Evolutionary conservation across 2,888 invertebrate species (phyloP).

Genomic region (Lepidochitona cinerea): DNA sequence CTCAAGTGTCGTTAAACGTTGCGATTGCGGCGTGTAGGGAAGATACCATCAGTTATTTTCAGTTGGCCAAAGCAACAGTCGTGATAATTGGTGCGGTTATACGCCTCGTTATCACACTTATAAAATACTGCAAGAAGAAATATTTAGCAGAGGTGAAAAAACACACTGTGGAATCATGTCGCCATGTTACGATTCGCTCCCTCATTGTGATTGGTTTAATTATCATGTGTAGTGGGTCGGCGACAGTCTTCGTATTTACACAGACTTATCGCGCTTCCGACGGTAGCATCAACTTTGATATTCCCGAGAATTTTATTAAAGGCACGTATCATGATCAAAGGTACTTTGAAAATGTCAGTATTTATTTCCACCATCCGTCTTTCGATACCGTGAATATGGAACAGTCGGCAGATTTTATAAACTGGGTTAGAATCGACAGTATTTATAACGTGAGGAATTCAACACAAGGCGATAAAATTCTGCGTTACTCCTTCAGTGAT

Average conservation of each 20-base stretch:
- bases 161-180: constrained; percentile 31
- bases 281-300: constrained; percentile 48
- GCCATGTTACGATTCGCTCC: constrained; percentile 44
- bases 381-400: constrained; percentile 15
- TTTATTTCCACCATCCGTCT: constrained; percentile 49
- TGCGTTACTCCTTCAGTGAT: neutral
- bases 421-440: neutral
- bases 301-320: constrained; percentile 41
- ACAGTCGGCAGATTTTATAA: neutral
- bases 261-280: constrained; percentile 49
- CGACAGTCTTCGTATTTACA: constrained; percentile 52
- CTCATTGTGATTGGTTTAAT: constrained; percentile 53
- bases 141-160: constrained; percentile 10
- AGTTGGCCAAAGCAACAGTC: constrained; percentile 17
- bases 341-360: constrained; percentile 55
- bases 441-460: neutral
- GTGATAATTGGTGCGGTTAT: constrained; percentile 13
- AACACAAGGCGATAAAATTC: neutral
- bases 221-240: constrained; percentile 41
- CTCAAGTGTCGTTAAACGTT: constrained; percentile 17
- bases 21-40: constrained; percentile 20
- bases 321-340: constrained; percentile 50
- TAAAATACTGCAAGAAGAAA: constrained; percentile 19
- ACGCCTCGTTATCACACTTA: constrained; percentile 20
- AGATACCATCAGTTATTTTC: constrained; percentile 17